Conservation (phyloP, 1,140 invertebrate species). For the Dendrolimus punctatus region DNA sequence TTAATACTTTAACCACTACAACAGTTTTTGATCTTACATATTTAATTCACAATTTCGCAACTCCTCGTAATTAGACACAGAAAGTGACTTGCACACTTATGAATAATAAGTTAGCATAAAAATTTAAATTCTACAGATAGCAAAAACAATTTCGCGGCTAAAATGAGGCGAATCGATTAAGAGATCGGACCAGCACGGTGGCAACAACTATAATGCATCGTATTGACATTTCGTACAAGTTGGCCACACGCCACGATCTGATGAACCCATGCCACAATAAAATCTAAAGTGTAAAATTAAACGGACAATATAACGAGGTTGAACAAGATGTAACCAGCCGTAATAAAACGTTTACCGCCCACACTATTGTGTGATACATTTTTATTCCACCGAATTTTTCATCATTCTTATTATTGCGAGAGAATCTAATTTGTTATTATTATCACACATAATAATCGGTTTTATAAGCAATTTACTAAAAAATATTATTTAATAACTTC, state of each 20-base stretch:
- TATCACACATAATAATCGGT: too few relatives aligned
- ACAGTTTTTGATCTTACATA: too few relatives aligned
- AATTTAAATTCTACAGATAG: too few relatives aligned
- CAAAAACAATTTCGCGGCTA: too few relatives aligned
- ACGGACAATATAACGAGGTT: constrained; percentile 34
- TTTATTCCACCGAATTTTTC: constrained; percentile 2
- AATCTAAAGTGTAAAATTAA: constrained; percentile 42
- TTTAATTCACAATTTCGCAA: too few relatives aligned
- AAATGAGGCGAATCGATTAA: constrained; percentile 1
- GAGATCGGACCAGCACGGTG: constrained; percentile 29
- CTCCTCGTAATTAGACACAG: too few relatives aligned
- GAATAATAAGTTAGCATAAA: too few relatives aligned
- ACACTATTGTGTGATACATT: constrained; percentile 4
- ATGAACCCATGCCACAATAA: constrained; percentile 47
- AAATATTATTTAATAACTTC: too few relatives aligned
- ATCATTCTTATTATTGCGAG: background rate
- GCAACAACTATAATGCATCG: constrained; percentile 61
- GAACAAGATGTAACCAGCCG: constrained; percentile 32
- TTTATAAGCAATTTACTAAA: too few relatives aligned
- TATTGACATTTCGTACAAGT: constrained; percentile 63
- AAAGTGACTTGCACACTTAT: too few relatives aligned
- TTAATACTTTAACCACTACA: too few relatives aligned
- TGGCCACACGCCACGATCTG: constrained; percentile 45
- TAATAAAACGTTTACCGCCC: constrained; percentile 13
- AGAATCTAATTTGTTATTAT: too few relatives aligned